phyloP scores from a whole-genome alignment of 2,888 invertebrate genomes.

The Chrysolina oricalcia region DNA sequence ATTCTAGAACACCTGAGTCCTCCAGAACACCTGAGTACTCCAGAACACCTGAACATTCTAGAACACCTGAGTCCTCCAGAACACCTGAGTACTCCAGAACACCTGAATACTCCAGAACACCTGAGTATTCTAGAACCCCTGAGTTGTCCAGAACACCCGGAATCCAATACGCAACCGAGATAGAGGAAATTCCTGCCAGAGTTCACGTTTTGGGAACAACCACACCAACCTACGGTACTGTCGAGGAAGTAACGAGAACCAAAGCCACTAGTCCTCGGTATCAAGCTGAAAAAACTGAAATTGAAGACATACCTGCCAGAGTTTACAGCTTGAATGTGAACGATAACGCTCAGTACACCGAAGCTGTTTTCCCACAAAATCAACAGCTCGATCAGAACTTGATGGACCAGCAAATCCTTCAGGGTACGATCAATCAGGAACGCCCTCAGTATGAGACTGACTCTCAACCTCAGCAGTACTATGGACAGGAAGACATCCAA shows the following conservation, averaged over 20 bases:
- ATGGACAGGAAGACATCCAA: constrained; percentile 22
- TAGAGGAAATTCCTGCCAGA: constrained; percentile 49
- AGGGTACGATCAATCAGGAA: constrained; percentile 23
- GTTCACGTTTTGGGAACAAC: constrained; percentile 45
- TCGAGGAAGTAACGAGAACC: constrained; percentile 32
- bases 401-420: constrained; percentile 51
- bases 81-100: constrained; percentile 44
- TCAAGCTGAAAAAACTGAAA: constrained; percentile 47
- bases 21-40: constrained; percentile 23
- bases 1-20: constrained; percentile 47
- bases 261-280: constrained; percentile 47
- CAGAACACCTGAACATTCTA: constrained; percentile 1
- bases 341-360: constrained; percentile 29
- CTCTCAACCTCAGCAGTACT: neutral
- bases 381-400: constrained; percentile 51
- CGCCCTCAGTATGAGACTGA: constrained; percentile 25
- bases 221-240: constrained; percentile 37
- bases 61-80: constrained; percentile 28
- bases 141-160: constrained; percentile 5
- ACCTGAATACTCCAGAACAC: constrained; percentile 37
- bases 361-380: constrained; percentile 26
- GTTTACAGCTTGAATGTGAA: constrained; percentile 50
- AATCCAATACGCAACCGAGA: constrained; percentile 33
- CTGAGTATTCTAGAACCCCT: constrained; percentile 26
- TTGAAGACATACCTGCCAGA: constrained; percentile 54